Evolutionary conservation across 1,140 invertebrate species (phyloP).

Genomic region (Dermatophagoides farinae): DNA sequence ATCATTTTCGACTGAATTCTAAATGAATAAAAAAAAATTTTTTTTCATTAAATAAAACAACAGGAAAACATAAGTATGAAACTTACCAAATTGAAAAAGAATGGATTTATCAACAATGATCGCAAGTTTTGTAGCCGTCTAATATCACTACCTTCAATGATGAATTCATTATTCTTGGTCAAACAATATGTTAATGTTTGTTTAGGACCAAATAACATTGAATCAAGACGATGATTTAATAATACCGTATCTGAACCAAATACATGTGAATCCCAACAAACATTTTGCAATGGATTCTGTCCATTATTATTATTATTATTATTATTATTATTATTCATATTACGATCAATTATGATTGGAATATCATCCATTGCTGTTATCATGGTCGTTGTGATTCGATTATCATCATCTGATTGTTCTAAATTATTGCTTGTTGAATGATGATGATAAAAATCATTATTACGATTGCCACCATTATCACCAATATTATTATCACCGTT

Average conservation of each 20-base stretch:
- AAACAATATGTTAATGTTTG: constrained; percentile 6
- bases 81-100: constrained; percentile 10
- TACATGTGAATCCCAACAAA: constrained; percentile 9
- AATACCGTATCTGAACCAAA: constrained; percentile 7
- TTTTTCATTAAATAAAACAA: neutral
- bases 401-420: too few relatives aligned
- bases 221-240: neutral
- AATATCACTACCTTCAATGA: constrained; percentile 3
- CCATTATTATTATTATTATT: neutral
- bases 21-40: neutral
- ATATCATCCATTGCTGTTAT: neutral
- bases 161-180: constrained; percentile 7
- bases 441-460: neutral
- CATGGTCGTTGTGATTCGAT: neutral
- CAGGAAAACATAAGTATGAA: neutral
- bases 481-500: too few relatives aligned
- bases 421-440: neutral
- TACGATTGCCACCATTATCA: too few relatives aligned
- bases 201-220: neutral
- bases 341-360: neutral
- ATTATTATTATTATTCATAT: neutral
- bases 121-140: neutral
- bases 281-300: neutral
- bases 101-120: neutral
- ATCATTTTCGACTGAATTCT: constrained; percentile 6